Percentiles rank a stretch among this genome's conserved stretches.
These are phyloP conservation scores for Ataeniobius toweri DNA, from an alignment of 2,797 vertebrate species.

Conservation along the genomic window DNA sequence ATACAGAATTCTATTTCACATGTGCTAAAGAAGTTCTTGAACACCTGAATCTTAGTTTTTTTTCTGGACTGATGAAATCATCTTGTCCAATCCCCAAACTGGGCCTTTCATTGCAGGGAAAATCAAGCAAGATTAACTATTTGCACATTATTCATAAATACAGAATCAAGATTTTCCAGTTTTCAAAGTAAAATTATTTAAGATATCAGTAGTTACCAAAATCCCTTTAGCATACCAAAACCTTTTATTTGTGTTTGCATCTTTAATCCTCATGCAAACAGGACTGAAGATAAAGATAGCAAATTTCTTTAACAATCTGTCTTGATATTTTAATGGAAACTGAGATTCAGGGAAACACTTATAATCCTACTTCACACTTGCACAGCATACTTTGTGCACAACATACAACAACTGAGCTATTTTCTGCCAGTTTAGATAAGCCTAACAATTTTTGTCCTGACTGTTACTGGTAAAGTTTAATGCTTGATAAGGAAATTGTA, in stretches of 20 bases:
- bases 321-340: background rate
- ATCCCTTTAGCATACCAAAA: background rate
- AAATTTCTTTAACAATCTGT: background rate
- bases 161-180: background rate
- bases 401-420: background rate
- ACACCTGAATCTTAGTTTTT: background rate
- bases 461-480: background rate
- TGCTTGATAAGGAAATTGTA: background rate
- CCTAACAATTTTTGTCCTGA: background rate
- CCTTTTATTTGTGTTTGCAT: background rate
- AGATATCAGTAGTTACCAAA: background rate
- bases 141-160: background rate
- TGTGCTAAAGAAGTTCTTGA: slow-evolving; percentile 18
- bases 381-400: background rate
- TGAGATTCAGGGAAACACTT: background rate
- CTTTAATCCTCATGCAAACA: background rate
- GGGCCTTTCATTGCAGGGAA: background rate
- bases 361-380: background rate
- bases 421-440: background rate
- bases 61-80: background rate
- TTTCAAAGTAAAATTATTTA: background rate
- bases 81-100: background rate
- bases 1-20: slow-evolving; percentile 13
- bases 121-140: background rate
- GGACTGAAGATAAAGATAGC: background rate